A percentile compares a stretch with the other conserved stretches of the same genome.
These are phyloP conservation scores for Clivina fossor DNA, from an alignment of 2,888 invertebrate species.

Conservation along the genomic window DNA sequence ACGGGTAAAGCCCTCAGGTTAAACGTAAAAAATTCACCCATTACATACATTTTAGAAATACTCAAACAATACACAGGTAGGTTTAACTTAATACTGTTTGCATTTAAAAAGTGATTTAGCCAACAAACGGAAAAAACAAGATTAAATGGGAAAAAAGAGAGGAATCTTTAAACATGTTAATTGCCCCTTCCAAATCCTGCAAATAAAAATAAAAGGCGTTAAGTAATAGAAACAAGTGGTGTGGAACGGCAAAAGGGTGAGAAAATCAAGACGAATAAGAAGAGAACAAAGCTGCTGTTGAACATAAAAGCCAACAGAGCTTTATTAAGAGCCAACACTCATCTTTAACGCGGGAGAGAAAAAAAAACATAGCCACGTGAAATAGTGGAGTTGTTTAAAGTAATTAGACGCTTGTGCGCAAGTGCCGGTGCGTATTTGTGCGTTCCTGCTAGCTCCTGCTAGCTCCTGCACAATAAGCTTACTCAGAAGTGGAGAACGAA, in stretches of 20 bases:
- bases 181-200: slow-evolving; percentile 23
- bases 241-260: too few relatives aligned
- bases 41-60: background rate
- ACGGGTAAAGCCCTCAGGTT: background rate
- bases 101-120: slow-evolving; percentile 2
- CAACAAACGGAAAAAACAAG: background rate
- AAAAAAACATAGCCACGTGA: slow-evolving; percentile 47
- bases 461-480: background rate
- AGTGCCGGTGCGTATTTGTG: slow-evolving; percentile 34
- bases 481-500: background rate
- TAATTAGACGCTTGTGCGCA: slow-evolving; percentile 42
- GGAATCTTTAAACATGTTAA: slow-evolving; percentile 26
- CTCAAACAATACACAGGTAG: too few relatives aligned
- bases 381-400: slow-evolving; percentile 43
- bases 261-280: slow-evolving; percentile 1
- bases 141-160: slow-evolving; percentile 23
- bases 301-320: slow-evolving; percentile 18
- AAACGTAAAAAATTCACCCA: background rate
- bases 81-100: background rate
- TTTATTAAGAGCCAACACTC: slow-evolving; percentile 26
- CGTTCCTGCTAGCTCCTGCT: slow-evolving; percentile 4
- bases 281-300: background rate
- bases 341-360: slow-evolving; percentile 23
- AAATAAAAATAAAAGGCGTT: slow-evolving; percentile 26
- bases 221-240: slow-evolving; percentile 24